phyloP scores from a whole-genome alignment of 2,888 invertebrate genomes.

The Melieria crassipennis region DNA sequence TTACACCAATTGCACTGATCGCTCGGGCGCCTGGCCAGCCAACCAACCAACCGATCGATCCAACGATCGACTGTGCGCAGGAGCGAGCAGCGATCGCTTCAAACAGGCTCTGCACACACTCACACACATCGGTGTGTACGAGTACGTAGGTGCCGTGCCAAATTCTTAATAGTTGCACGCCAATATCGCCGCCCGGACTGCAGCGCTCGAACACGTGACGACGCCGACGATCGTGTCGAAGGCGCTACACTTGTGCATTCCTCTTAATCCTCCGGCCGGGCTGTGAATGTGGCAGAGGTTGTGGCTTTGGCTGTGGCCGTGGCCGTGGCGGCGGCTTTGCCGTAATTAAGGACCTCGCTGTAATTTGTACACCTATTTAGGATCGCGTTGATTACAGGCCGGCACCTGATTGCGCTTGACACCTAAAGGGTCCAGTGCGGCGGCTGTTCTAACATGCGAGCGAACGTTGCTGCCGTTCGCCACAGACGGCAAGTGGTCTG shows the following conservation, averaged over 20 bases:
- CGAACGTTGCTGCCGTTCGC: neutral
- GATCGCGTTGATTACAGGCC: slow-evolving; percentile 67
- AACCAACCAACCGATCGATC: slow-evolving; percentile 21
- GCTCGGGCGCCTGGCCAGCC: slow-evolving; percentile 41
- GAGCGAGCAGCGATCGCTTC: neutral
- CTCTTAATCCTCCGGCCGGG: neutral
- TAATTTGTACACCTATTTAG: slow-evolving; percentile 67
- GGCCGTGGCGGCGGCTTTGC: slow-evolving; percentile 59
- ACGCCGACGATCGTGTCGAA: slow-evolving; percentile 20
- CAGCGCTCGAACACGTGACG: neutral
- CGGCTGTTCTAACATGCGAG: slow-evolving; percentile 33
- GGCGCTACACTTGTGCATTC: neutral
- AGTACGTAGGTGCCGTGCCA: slow-evolving; percentile 50
- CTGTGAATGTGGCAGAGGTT: slow-evolving; percentile 6
- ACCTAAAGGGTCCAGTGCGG: slow-evolving; percentile 63
- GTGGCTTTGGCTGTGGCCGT: slow-evolving; percentile 29
- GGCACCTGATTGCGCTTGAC: slow-evolving; percentile 67
- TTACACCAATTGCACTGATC: slow-evolving; percentile 60
- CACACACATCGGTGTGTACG: neutral
- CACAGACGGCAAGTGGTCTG: slow-evolving; percentile 46
- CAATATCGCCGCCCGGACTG: neutral
- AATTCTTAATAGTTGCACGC: slow-evolving; percentile 58
- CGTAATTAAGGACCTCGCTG: slow-evolving; percentile 66
- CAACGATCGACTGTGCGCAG: neutral
- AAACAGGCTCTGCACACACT: slow-evolving; percentile 10